phyloP scores from a whole-genome alignment of 2,888 invertebrate genomes.

The Mesorhabditis belari region DNA sequence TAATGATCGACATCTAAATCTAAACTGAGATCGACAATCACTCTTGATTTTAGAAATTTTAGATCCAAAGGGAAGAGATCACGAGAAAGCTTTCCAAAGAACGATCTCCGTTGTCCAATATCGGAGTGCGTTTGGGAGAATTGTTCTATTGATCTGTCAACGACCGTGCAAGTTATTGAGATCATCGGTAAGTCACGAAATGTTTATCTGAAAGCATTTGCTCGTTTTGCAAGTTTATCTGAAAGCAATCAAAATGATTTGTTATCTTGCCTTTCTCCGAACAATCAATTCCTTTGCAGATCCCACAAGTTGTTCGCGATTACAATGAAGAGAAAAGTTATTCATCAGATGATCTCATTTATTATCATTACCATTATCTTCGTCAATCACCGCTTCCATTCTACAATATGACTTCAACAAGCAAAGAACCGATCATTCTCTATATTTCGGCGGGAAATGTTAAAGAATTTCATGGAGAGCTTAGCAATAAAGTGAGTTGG shows the following conservation, averaged over 20 bases:
- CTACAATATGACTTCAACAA: not conserved
- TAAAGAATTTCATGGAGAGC: not conserved
- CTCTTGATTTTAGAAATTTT: not conserved
- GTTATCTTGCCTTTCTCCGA: too few species aligned
- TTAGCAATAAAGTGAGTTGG: not conserved
- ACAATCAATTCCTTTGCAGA: too few species aligned
- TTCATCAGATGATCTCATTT: not conserved
- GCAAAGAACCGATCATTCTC: not conserved
- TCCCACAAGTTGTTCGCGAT: not conserved
- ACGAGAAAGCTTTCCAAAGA: not conserved
- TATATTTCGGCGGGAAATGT: not conserved
- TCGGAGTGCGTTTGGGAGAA: slow-evolving; percentile 16
- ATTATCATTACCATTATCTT: not conserved
- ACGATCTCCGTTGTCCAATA: slow-evolving; percentile 14
- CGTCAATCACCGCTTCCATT: not conserved
- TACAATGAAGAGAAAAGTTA: not conserved
- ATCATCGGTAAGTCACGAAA: not conserved
- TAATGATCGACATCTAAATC: not conserved
- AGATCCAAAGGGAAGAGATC: not conserved
- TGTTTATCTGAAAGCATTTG: not conserved
- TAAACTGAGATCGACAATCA: not conserved
- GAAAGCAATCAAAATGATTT: too few species aligned
- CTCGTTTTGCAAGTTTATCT: too few species aligned
- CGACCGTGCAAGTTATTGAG: slow-evolving; percentile 8
- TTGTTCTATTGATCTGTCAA: slow-evolving; percentile 19